phyloP scores from a whole-genome alignment of 2,888 invertebrate genomes.

The Thereva nobilitata region DNA sequence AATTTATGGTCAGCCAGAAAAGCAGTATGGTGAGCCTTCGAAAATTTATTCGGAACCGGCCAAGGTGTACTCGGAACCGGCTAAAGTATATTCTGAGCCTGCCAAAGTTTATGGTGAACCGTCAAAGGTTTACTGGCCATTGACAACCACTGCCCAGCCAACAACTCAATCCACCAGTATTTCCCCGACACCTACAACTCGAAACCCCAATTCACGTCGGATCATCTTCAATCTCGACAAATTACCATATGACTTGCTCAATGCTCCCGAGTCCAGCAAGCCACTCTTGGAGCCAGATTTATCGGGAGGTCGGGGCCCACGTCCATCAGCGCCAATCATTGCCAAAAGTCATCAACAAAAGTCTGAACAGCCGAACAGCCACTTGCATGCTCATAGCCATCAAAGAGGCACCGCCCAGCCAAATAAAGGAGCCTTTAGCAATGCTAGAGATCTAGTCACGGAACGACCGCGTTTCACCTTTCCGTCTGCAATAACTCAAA shows the following conservation, averaged over 20 bases:
- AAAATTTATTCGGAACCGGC: constrained; percentile 65
- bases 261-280: constrained; percentile 51
- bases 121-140: constrained; percentile 53
- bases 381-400: constrained; percentile 58
- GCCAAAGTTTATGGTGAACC: constrained; percentile 62
- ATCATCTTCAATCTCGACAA: constrained; percentile 57
- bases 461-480: constrained; percentile 53
- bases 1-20: constrained; percentile 61
- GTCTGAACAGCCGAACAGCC: constrained; percentile 48
- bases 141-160: constrained; percentile 35
- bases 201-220: constrained; percentile 46
- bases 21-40: constrained; percentile 60
- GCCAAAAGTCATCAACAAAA: constrained; percentile 50
- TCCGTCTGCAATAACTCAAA: constrained; percentile 47
- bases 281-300: constrained; percentile 46
- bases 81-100: constrained; percentile 63
- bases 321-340: constrained; percentile 45
- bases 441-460: constrained; percentile 44
- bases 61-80: constrained; percentile 65
- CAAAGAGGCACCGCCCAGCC: constrained; percentile 52
- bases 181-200: constrained; percentile 14
- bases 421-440: constrained; percentile 37
- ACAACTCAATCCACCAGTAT: neutral
- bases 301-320: constrained; percentile 42
- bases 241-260: constrained; percentile 57